Evolutionary conservation across 1,140 invertebrate genomes (phyloP).

Genomic region (Eumaeus atala): DNA sequence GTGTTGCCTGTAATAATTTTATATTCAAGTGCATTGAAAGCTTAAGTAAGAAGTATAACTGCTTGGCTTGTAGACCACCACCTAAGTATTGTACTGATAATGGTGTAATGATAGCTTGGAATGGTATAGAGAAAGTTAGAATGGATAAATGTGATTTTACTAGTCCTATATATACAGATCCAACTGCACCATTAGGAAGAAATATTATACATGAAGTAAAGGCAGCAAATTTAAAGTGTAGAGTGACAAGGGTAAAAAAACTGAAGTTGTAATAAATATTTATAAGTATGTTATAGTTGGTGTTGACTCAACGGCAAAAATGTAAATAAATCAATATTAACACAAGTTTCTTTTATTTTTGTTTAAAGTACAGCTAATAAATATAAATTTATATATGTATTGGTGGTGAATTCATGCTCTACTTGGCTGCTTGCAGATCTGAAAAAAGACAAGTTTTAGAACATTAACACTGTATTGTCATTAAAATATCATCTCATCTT

Average conservation of each 20-base stretch:
- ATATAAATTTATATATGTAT: background rate
- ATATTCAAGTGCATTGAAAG: conserved; percentile 81
- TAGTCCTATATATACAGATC: conserved; percentile 34
- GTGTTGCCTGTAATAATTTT: conserved; percentile 94
- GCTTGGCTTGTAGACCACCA: conserved; percentile 83
- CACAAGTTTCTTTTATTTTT: conserved; percentile 3
- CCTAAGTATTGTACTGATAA: conserved; percentile 96
- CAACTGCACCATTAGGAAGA: conserved; percentile 42
- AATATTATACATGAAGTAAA: conserved; percentile 42
- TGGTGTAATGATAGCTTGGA: conserved; percentile 99
- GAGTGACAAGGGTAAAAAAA: conserved; percentile 43
- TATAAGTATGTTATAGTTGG: background rate
- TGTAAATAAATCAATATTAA: conserved; percentile 7
- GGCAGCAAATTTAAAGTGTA: conserved; percentile 43
- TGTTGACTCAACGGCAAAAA: background rate
- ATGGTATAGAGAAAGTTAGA: conserved; percentile 87
- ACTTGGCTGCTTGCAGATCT: conserved; percentile 10
- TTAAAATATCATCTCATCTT: no score
- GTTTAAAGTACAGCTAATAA: background rate
- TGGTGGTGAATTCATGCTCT: conserved; percentile 1
- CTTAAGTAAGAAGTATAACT: conserved; percentile 80
- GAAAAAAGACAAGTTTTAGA: background rate
- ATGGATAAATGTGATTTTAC: conserved; percentile 32
- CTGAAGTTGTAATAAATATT: conserved; percentile 3
- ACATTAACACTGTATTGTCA: no score